Percentiles rank a stretch among this genome's conserved stretches.
These are phyloP conservation scores for Drosophila anceps DNA, from an alignment of 2,888 invertebrate genomes.

Conservation along the genomic window DNA sequence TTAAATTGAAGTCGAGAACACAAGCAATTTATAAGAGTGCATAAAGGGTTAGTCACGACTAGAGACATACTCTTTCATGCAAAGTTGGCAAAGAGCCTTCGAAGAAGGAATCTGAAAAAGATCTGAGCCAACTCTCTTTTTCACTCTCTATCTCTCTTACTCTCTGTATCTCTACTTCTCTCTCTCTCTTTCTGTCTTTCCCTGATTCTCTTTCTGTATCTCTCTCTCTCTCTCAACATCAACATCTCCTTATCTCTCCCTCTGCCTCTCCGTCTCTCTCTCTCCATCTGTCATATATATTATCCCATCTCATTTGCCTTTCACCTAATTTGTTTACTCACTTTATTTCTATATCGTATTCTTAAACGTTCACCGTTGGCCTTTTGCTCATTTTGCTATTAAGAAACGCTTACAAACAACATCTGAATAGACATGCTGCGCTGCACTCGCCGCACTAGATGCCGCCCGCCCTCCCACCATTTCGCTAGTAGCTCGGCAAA, in stretches of 20 bases:
- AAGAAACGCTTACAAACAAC: conserved; percentile 9
- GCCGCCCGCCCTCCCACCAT: background rate
- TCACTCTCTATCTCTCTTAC: background rate
- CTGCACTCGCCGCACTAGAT: background rate
- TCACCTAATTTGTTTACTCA: conserved; percentile 7
- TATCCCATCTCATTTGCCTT: too few species aligned
- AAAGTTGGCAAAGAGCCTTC: too few species aligned
- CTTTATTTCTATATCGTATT: background rate
- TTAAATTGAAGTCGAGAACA: background rate
- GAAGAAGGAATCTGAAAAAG: too few species aligned
- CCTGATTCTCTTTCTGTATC: background rate
- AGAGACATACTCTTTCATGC: background rate
- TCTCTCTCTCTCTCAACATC: background rate
- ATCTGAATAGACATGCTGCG: conserved; percentile 4
- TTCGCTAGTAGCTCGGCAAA: conserved; percentile 8
- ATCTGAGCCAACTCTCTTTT: too few species aligned
- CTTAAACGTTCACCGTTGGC: conserved; percentile 15
- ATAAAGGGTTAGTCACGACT: background rate
- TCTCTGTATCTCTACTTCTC: background rate
- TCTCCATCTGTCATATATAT: background rate
- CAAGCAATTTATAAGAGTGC: background rate
- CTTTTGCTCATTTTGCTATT: conserved; percentile 14
- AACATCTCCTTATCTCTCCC: background rate
- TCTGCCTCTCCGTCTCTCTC: background rate
- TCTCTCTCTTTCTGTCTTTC: background rate